Evolutionary conservation across 2,797 vertebrate genomes (phyloP).

Genomic region (Rhabdomys pumilio): DNA sequence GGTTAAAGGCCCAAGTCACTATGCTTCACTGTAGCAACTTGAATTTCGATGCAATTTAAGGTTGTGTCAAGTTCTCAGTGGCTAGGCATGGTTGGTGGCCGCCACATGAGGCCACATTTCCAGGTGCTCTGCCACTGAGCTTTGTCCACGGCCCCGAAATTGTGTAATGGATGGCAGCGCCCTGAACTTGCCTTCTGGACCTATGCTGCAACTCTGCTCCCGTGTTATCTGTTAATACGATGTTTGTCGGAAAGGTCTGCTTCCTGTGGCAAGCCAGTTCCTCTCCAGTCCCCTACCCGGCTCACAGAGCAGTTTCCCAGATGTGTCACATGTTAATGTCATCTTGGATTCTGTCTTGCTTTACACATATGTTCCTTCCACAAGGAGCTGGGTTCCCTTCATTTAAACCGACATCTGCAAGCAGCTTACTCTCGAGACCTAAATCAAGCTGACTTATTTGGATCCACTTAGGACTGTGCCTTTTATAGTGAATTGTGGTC

Average conservation of each 20-base stretch:
- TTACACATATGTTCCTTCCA: background rate
- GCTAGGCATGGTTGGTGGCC: background rate
- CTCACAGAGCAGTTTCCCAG: background rate
- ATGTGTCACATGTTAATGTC: background rate
- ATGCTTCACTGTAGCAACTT: background rate
- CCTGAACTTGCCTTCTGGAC: conserved; percentile 13
- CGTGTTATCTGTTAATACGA: background rate
- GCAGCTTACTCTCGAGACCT: background rate
- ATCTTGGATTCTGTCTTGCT: conserved; percentile 32
- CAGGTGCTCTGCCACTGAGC: background rate
- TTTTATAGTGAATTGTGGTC: conserved; percentile 41
- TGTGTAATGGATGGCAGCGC: background rate
- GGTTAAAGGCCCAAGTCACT: conserved; percentile 1
- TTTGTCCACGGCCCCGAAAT: background rate
- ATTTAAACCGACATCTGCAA: conserved; percentile 21
- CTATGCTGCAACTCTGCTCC: background rate
- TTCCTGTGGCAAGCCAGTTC: background rate
- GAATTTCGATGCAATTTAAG: conserved; percentile 28
- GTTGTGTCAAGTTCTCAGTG: background rate
- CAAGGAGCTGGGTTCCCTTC: background rate
- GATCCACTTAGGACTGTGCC: background rate
- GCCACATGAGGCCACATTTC: background rate
- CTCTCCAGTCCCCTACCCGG: background rate
- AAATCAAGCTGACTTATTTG: conserved; percentile 39
- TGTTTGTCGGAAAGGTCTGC: conserved; percentile 3